A percentile compares a stretch with the other conserved stretches of the same genome.
Conservation (phyloP, 1,140 invertebrate species). For the Zaprionus davidi region DNA sequence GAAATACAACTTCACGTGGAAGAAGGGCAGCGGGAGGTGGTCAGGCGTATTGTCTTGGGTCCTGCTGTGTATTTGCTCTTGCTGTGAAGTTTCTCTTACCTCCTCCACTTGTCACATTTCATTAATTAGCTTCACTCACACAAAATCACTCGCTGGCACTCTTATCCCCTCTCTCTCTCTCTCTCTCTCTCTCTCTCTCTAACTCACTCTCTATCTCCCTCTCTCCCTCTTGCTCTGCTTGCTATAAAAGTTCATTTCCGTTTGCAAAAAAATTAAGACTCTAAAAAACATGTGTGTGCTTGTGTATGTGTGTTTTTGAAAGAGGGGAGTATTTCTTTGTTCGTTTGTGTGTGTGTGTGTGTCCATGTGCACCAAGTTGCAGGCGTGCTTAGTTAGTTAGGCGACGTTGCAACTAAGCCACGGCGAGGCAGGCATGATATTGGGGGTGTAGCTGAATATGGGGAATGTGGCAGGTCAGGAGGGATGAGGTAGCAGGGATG, state of each 20-base stretch:
- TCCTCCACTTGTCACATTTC: constrained; percentile 44
- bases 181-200: background rate
- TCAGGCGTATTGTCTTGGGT: background rate
- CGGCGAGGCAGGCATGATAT: too few relatives aligned
- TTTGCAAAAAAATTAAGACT: constrained; percentile 50
- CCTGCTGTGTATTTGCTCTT: background rate
- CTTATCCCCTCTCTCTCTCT: background rate
- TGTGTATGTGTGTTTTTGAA: constrained; percentile 10
- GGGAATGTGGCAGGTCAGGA: too few relatives aligned
- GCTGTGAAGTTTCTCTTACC: constrained; percentile 1
- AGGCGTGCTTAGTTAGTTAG: constrained; percentile 64
- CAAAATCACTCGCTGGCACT: constrained; percentile 20
- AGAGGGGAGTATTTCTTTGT: constrained; percentile 14
- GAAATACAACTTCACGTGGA: too few relatives aligned
- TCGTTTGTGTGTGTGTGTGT: constrained; percentile 7
- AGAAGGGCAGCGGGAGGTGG: too few relatives aligned
- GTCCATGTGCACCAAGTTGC: constrained; percentile 6
- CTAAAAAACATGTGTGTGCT: constrained; percentile 18
- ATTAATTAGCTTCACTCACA: constrained; percentile 48
- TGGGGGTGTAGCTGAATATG: background rate
- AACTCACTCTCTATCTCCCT: background rate
- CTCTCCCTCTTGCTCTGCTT: constrained; percentile 42
- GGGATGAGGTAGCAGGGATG: background rate
- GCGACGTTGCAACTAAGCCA: constrained; percentile 18
- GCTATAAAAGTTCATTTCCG: constrained; percentile 67